Evolutionary conservation across 2,888 invertebrate genomes (phyloP).

Genomic region (Macrostomum cliftonense): DNA sequence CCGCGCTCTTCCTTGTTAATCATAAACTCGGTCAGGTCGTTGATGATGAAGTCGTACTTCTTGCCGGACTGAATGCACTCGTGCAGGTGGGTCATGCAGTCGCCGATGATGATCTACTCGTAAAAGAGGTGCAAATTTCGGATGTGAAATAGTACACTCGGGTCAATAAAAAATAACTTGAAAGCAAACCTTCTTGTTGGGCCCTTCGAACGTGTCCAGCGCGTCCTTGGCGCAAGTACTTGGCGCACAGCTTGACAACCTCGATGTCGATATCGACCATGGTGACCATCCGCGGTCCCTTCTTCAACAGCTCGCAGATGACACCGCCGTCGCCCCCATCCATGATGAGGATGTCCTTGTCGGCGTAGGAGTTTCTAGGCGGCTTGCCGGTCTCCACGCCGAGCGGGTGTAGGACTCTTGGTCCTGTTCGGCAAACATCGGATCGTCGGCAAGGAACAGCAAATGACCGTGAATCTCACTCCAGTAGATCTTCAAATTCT

Average conservation of each 20-base stretch:
- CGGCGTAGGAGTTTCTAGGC: constrained; percentile 44
- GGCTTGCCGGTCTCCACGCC: constrained; percentile 45
- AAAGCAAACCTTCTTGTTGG: constrained; percentile 67
- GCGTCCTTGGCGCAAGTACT: constrained; percentile 63
- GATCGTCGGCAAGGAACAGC: constrained; percentile 66
- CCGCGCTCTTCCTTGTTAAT: constrained; percentile 40
- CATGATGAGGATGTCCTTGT: constrained; percentile 72
- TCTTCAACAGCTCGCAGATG: constrained; percentile 66
- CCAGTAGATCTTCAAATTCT: constrained; percentile 74
- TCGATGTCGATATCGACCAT: constrained; percentile 84
- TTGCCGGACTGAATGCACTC: constrained; percentile 52
- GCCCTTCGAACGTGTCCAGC: constrained; percentile 54
- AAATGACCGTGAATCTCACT: constrained; percentile 72
- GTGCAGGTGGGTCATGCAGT: constrained; percentile 59
- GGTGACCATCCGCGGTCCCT: constrained; percentile 66
- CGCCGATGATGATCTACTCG: constrained; percentile 56
- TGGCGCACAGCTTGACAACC: constrained; percentile 67
- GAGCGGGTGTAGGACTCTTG: constrained; percentile 67
- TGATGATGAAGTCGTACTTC: constrained; percentile 74
- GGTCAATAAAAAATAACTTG: too few species aligned
- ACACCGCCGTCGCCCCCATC: constrained; percentile 89
- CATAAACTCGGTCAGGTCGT: constrained; percentile 77
- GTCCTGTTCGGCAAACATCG: constrained; percentile 40
- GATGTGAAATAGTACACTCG: too few species aligned
- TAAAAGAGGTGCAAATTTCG: too few species aligned